A percentile compares a stretch with the other conserved stretches of the same genome.
Evolutionary conservation across 2,113 vertebrate genomes (phyloP).

Genomic region (Poicephalus meyeri): DNA sequence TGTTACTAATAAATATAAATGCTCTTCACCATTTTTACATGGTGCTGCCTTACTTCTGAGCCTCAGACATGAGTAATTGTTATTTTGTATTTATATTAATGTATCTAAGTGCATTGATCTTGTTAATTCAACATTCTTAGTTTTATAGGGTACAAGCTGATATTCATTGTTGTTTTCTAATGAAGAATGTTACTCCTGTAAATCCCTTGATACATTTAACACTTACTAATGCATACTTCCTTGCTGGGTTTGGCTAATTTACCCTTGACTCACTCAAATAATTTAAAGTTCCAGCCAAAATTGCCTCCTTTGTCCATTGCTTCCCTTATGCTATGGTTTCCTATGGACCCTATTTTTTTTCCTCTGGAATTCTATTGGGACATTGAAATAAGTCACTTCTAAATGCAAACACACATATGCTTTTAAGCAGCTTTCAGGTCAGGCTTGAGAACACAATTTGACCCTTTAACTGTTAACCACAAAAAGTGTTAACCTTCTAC

Average conservation of each 20-base stretch:
- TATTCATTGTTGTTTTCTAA: neutral
- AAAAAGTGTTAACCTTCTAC: conserved; percentile 13
- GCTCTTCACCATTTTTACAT: conserved; percentile 12
- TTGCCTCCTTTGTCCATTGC: neutral
- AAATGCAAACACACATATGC: neutral
- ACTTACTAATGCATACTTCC: neutral
- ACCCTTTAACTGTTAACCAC: neutral
- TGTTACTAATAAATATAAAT: conserved; percentile 39
- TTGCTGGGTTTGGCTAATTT: neutral
- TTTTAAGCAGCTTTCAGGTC: neutral
- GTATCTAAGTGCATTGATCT: neutral
- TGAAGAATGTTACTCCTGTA: neutral
- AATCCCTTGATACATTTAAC: neutral
- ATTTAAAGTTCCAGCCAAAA: neutral
- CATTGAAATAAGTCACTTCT: neutral
- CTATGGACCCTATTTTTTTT: neutral
- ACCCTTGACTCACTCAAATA: neutral
- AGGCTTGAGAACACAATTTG: neutral
- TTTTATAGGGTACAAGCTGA: conserved; percentile 14
- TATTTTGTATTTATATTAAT: neutral
- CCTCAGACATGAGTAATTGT: neutral
- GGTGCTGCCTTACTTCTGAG: conserved; percentile 23
- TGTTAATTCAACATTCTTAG: neutral
- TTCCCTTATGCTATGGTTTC: neutral
- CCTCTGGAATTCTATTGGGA: neutral